These are phyloP conservation scores for Netelia fuscicornis DNA, from an alignment of 2,888 invertebrate species.

Conservation along the genomic window DNA sequence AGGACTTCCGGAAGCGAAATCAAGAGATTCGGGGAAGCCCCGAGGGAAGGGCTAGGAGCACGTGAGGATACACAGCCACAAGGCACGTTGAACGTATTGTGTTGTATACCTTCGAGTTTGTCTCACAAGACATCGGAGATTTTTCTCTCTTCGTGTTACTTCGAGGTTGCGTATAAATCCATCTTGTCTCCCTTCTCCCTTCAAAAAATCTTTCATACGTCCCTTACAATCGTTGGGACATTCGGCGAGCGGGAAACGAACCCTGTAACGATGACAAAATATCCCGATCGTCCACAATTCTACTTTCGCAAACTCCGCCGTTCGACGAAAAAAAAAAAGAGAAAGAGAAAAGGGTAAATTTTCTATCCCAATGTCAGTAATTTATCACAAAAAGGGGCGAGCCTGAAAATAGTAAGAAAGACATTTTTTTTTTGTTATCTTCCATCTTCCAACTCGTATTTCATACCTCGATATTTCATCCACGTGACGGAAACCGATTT, in stretches of 20 bases:
- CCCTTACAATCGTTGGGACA: background rate
- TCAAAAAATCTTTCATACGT: background rate
- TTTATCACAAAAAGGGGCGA: too few species aligned
- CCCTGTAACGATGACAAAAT: background rate
- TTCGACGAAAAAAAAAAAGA: background rate
- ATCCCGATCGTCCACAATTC: background rate
- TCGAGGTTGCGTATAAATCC: background rate
- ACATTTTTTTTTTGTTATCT: background rate
- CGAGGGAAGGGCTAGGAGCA: constrained; percentile 7
- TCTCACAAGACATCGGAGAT: background rate
- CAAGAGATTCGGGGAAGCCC: constrained; percentile 40
- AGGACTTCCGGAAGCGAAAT: constrained; percentile 18
- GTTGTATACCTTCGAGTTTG: background rate
- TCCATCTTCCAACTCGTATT: background rate
- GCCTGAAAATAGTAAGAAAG: too few species aligned
- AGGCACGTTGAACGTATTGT: background rate
- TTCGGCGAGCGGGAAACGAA: background rate
- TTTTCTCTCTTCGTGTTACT: background rate
- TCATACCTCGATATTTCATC: background rate
- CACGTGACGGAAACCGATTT: background rate
- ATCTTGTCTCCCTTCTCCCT: background rate
- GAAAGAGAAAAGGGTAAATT: too few species aligned
- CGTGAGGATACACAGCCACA: background rate
- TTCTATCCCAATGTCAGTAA: too few species aligned
- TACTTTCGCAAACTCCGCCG: background rate